Evolutionary conservation across 2,113 vertebrate species (phyloP), one percentile per base, ranked within the genome.

Genomic region (Neotragus pygmaeus): DNA sequence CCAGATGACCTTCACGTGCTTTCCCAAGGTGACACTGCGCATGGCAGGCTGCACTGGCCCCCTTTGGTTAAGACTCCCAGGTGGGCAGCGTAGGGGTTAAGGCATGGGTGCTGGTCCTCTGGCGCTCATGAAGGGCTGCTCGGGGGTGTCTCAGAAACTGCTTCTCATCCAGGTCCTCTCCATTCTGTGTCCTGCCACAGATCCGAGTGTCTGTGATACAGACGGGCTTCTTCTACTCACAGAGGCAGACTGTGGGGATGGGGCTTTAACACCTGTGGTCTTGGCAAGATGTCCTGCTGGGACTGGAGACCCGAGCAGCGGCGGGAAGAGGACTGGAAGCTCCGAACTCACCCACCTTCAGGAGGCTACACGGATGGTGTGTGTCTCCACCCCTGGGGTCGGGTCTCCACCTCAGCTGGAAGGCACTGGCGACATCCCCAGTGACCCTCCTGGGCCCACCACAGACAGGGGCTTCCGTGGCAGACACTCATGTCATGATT

Each of bases 291-390:
- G 49, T 64, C 47, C 86, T 78, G 1, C 16, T 14, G 36, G 82
- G 6, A n/a, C 11, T 13, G 6, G 80, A 84, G 53, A 86, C 47
- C 58, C 1, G 1, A 70, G 77, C 3, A 36, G 66, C 15, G 23
- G 28, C 9, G n/a, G 0, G 16, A 13, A 16, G 53, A 64, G 80
- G 88, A 23, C 3, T 12, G 21, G 66, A 33, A 36, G 53, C 51
- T 23, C 2, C 0, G 14, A 15, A 57, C 36, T 30, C 47, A 27
- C 12, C 39, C 1, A 0, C 7, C 28, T 64, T 36, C 1, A 30
- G 36, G 43, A 27, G 45, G 33, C 1, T 28, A 4, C 51, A 10
- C 0, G 3, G 81, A 36, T 0, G 93, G 49, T 39, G 73, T 25
- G 28, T 10, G 14, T 2, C 51, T 81, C 77, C 88, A 88, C 64